phyloP scores from a whole-genome alignment of 2,888 invertebrate species.

The Boloria euphrosyne region DNA sequence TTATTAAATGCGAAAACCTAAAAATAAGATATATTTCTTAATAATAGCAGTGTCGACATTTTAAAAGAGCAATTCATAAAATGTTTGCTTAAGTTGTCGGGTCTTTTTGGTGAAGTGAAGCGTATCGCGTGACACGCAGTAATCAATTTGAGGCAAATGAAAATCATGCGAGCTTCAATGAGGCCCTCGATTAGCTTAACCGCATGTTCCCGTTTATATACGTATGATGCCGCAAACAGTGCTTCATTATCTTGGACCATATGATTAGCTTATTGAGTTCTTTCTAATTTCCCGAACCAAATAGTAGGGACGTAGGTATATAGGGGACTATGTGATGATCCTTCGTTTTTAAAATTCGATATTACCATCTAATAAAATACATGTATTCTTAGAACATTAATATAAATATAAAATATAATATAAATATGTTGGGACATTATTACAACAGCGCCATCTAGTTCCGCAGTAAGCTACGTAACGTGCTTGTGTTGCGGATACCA shows the following conservation, averaged over 20 bases:
- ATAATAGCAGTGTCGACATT: background rate
- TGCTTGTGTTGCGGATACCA: too few species aligned
- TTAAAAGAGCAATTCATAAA: slow-evolving; percentile 2
- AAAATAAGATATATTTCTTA: background rate
- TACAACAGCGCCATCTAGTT: too few species aligned
- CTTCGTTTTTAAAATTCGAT: too few species aligned
- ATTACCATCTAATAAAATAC: too few species aligned
- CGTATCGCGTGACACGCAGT: slow-evolving; percentile 23
- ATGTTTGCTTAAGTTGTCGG: slow-evolving; percentile 10
- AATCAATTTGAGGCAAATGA: slow-evolving; percentile 27
- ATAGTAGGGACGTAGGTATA: too few species aligned
- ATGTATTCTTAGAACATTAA: too few species aligned
- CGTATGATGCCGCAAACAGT: slow-evolving; percentile 23
- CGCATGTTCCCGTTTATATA: slow-evolving; percentile 19
- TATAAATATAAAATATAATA: too few species aligned
- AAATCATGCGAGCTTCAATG: slow-evolving; percentile 26
- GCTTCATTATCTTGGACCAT: slow-evolving; percentile 5
- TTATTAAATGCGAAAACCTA: too few species aligned
- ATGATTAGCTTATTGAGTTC: slow-evolving; percentile 7
- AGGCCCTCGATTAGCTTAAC: slow-evolving; percentile 32
- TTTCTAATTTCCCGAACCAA: background rate
- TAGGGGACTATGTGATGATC: too few species aligned
- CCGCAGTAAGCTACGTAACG: too few species aligned
- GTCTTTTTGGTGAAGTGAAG: background rate
- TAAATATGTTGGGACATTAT: too few species aligned